Base-by-base conservation (phyloP, 2,797 vertebrate genomes). In the Dryobates pubescens region DNA sequence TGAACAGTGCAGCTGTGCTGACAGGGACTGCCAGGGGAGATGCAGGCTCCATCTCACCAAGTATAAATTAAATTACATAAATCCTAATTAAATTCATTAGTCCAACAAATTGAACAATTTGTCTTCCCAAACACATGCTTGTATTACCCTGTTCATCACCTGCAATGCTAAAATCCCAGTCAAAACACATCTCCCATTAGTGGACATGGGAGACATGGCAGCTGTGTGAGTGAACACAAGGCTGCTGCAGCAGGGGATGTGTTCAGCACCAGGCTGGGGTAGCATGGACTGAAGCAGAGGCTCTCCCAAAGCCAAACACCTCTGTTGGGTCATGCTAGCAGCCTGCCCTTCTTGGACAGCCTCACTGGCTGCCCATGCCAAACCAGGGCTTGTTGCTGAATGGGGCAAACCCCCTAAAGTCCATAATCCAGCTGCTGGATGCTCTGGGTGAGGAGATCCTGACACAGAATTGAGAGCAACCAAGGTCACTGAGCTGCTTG, bases 41-140 rank as follows among this genome's bases (percentile, higher is more conserved):
- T 23, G 58, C 64, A 56, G 82, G 59, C 80, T 93, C 71, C 17
- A 1, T 36, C 80, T 89, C 57, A 79, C 77, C 61, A 82, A 91
- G 80, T 76, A 57, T 63, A 91, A 94, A 95, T 93, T 64, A 70
- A 94, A 91, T 95, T 38, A 88, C 86, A 94, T 83, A 91, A 93
- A 89, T 96, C 70, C 85, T 81, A 86, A 94, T 95, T 93, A 89
- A 92, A 95, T 94, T 83, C 61, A 91, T 95, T 90, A 96, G 77
- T 71, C 82, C 67, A 29, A 81, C 91, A 96, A 91, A 91, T 91
- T 88, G 95, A 82, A 94, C 83, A 76, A 71, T 57, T 45, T 92
- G 72, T 82, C 75, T 97, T 90, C 92, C 78, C 75, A 89, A 81
- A 83, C 92, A 86, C 91, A 84, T 16, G 26, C 92, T 89, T 84